phyloP scores from a whole-genome alignment of 2,113 vertebrate species.

The Cardinalis cardinalis region DNA sequence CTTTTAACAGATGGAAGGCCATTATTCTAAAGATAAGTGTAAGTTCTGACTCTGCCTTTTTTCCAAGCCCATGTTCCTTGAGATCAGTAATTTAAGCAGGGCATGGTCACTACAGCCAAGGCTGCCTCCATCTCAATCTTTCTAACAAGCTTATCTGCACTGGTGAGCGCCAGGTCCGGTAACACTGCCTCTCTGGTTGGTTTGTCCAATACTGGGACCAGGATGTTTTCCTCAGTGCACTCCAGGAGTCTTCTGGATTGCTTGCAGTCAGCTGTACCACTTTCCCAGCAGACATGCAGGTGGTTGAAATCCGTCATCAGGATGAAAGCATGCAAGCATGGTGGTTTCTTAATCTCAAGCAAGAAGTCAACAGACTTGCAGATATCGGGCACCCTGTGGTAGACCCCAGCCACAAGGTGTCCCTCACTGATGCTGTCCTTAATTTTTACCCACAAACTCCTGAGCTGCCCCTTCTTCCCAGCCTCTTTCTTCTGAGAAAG shows the following conservation, averaged over 20 bases:
- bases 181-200: neutral
- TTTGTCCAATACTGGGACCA: neutral
- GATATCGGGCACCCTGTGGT: neutral
- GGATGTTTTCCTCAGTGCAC: neutral
- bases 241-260: neutral
- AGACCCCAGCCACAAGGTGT: neutral
- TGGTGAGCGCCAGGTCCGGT: neutral
- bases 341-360: neutral
- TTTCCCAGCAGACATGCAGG: neutral
- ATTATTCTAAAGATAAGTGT: neutral
- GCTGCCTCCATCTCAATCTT: neutral
- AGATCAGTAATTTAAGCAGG: neutral
- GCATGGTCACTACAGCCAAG: rapidly evolving
- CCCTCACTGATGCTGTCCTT: neutral
- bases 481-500: neutral
- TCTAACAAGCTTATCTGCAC: neutral
- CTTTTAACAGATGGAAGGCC: neutral
- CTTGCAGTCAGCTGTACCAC: neutral
- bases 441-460: neutral
- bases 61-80: neutral
- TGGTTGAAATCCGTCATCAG: neutral
- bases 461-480: neutral
- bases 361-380: neutral
- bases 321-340: rapidly evolving
- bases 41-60: neutral